These are phyloP conservation scores for Brachypalpus laphriformis DNA, from an alignment of 2,888 invertebrate genomes.

Conservation along the genomic window DNA sequence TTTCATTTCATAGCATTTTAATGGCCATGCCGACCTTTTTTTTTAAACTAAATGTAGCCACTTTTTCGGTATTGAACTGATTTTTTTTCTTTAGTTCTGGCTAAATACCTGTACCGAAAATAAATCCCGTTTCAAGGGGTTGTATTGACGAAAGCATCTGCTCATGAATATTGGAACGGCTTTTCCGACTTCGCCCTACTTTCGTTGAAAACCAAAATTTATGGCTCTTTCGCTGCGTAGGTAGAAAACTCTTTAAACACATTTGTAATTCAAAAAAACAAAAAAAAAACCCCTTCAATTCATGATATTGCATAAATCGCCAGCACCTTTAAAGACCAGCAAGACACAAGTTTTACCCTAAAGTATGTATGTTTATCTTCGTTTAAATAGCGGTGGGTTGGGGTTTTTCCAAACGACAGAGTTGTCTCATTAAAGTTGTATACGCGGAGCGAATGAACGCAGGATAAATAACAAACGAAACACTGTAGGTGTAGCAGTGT, in stretches of 20 bases:
- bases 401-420: slow-evolving; percentile 30
- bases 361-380: slow-evolving; percentile 31
- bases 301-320: background rate
- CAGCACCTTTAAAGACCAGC: background rate
- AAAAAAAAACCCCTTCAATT: background rate
- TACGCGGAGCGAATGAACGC: slow-evolving; percentile 32
- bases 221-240: background rate
- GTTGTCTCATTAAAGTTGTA: slow-evolving; percentile 62
- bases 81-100: background rate
- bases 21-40: slow-evolving; percentile 18
- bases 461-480: slow-evolving; percentile 53
- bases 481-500: slow-evolving; percentile 28
- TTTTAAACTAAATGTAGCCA: background rate
- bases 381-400: slow-evolving; percentile 15
- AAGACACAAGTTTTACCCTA: slow-evolving; percentile 14
- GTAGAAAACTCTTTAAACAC: background rate
- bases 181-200: background rate
- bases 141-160: background rate
- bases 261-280: background rate
- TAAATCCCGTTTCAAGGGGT: background rate
- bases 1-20: slow-evolving; percentile 37
- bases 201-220: background rate
- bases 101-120: background rate
- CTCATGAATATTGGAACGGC: background rate
- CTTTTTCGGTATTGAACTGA: slow-evolving; percentile 1